Evolutionary conservation across 2,888 invertebrate genomes (phyloP).

Genomic region (Pharmacophagus antenor): DNA sequence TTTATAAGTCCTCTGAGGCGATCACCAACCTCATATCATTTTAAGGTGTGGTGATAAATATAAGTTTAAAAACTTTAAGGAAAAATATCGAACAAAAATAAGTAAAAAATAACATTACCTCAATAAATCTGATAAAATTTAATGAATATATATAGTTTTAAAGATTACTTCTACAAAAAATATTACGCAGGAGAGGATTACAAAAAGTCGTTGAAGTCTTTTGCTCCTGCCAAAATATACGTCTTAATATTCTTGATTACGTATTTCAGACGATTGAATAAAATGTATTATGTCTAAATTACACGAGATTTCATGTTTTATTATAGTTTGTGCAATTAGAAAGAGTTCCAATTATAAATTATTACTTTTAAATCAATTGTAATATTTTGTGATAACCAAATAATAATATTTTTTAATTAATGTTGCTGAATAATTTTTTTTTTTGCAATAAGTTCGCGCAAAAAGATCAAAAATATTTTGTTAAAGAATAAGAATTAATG

Average conservation of each 20-base stretch:
- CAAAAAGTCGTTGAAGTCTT: slow-evolving; percentile 27
- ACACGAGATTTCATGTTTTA: not conserved
- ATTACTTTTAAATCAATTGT: not conserved
- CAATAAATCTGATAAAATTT: too few relatives aligned
- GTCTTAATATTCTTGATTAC: not conserved
- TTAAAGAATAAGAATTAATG: not conserved
- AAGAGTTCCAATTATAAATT: not conserved
- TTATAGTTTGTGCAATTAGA: not conserved
- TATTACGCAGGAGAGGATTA: not conserved
- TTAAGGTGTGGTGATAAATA: too few relatives aligned
- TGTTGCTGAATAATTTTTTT: not conserved
- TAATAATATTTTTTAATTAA: too few relatives aligned
- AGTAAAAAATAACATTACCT: too few relatives aligned
- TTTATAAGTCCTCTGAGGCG: too few relatives aligned
- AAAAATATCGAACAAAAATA: too few relatives aligned
- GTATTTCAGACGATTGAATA: not conserved
- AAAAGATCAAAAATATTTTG: not conserved
- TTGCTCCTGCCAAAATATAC: slow-evolving; percentile 9
- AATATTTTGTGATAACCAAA: too few relatives aligned
- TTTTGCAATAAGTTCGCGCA: not conserved
- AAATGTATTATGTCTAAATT: not conserved
- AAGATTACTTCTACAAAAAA: too few relatives aligned
- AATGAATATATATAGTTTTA: too few relatives aligned
- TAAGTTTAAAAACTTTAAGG: too few relatives aligned
- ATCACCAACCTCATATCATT: too few relatives aligned